phyloP scores from a whole-genome alignment of 2,797 vertebrate species.

The Melanotaenia boesemani region DNA sequence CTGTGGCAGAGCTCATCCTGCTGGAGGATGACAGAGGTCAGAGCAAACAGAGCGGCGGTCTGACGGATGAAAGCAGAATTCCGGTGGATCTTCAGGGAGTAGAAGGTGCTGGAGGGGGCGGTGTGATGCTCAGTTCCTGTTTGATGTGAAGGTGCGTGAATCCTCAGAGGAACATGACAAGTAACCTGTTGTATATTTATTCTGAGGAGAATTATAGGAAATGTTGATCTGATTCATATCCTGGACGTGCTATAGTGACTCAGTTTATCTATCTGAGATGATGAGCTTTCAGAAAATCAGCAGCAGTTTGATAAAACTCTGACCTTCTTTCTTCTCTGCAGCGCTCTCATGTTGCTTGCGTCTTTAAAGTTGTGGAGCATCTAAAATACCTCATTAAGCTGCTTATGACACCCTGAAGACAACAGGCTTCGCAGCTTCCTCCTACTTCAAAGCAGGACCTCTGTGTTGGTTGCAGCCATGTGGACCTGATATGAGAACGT shows the following conservation, averaged over 20 bases:
- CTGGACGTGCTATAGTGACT: too few species aligned
- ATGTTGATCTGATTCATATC: too few species aligned
- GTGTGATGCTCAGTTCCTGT: too few species aligned
- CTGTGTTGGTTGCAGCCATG: not conserved
- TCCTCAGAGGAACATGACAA: too few species aligned
- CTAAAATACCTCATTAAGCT: slow-evolving; percentile 63
- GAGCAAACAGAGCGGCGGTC: not conserved
- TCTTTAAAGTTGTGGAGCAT: slow-evolving; percentile 17
- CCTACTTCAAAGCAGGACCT: not conserved
- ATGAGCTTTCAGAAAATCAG: not conserved
- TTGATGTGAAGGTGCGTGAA: too few species aligned
- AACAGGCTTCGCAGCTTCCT: not conserved
- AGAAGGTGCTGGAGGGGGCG: too few species aligned
- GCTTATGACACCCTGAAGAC: slow-evolving; percentile 44
- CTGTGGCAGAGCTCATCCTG: not conserved
- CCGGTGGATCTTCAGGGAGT: too few species aligned
- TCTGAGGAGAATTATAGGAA: too few species aligned
- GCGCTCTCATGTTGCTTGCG: slow-evolving; percentile 7
- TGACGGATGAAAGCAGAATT: not conserved
- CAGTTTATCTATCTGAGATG: not conserved
- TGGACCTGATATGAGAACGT: not conserved
- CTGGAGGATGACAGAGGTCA: not conserved
- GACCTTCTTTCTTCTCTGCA: slow-evolving; percentile 31
- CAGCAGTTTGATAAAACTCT: slow-evolving; percentile 8
- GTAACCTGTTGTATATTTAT: too few species aligned